phyloP scores from a whole-genome alignment of 2,888 invertebrate genomes.

The Athripsodes cinereus region DNA sequence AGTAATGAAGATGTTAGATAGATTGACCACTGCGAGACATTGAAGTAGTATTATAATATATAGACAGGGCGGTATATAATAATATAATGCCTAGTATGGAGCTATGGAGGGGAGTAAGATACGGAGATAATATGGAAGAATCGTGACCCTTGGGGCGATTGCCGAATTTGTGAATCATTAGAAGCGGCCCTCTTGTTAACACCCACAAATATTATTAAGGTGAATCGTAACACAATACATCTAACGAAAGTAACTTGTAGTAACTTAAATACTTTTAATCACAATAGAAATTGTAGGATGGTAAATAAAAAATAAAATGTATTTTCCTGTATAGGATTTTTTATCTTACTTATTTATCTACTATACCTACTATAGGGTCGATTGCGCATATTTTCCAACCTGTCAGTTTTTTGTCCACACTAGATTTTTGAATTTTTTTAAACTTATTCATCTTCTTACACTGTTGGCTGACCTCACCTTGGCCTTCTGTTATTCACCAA shows the following conservation, averaged over 20 bases:
- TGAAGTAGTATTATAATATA: no score
- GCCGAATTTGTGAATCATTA: slow-evolving; percentile 1
- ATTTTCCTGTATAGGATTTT: not conserved
- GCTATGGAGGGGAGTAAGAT: no score
- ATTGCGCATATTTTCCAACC: not conserved
- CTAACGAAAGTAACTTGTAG: not conserved
- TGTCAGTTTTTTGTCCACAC: not conserved
- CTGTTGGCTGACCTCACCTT: no score
- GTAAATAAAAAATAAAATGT: not conserved
- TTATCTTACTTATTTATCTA: not conserved
- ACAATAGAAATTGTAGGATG: not conserved
- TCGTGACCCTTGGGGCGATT: not conserved
- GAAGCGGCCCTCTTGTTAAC: not conserved
- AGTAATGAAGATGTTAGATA: no score
- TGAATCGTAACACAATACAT: not conserved
- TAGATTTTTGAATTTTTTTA: no score
- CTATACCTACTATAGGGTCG: not conserved
- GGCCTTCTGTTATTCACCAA: no score
- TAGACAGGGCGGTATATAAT: no score
- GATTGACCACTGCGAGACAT: no score
- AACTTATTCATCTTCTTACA: no score
- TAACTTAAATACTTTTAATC: not conserved
- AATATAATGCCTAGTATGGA: no score
- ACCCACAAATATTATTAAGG: not conserved
- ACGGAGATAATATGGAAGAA: not conserved